Conservation (phyloP, 2,888 invertebrate genomes). For the Dasypogon diadema region DNA sequence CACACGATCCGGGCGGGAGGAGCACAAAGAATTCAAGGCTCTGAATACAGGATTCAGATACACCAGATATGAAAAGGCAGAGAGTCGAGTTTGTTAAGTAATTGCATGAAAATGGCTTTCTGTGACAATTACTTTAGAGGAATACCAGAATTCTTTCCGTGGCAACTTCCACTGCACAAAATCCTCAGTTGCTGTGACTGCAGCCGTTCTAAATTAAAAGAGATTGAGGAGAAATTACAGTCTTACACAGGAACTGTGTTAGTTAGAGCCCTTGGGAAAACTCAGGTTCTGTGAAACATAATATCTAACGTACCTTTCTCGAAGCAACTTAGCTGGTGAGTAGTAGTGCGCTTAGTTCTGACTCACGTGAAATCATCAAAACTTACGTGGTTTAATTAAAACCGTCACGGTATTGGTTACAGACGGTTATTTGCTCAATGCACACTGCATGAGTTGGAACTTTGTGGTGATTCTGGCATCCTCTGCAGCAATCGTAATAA, state of each 20-base stretch:
- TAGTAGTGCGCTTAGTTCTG: background rate
- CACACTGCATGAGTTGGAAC: no score
- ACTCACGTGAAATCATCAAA: background rate
- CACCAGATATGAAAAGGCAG: background rate
- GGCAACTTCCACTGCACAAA: background rate
- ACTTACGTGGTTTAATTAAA: no score
- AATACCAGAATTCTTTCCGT: background rate
- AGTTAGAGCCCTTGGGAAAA: no score
- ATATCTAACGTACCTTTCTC: no score
- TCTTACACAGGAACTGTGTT: background rate
- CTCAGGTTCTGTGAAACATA: no score
- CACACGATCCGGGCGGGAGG: background rate
- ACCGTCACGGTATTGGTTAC: no score
- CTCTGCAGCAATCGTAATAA: background rate
- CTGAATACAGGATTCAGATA: background rate
- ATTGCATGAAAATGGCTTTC: background rate
- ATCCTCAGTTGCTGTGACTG: background rate
- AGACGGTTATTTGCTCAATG: background rate
- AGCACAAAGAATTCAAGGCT: background rate
- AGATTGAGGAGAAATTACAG: background rate
- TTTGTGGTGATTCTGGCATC: no score
- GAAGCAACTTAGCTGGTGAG: no score
- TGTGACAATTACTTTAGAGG: background rate
- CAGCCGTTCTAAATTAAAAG: background rate
- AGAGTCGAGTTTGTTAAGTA: background rate